Conservation (phyloP, 2,797 vertebrate genomes). For the Lepilemur ruficaudatus region DNA sequence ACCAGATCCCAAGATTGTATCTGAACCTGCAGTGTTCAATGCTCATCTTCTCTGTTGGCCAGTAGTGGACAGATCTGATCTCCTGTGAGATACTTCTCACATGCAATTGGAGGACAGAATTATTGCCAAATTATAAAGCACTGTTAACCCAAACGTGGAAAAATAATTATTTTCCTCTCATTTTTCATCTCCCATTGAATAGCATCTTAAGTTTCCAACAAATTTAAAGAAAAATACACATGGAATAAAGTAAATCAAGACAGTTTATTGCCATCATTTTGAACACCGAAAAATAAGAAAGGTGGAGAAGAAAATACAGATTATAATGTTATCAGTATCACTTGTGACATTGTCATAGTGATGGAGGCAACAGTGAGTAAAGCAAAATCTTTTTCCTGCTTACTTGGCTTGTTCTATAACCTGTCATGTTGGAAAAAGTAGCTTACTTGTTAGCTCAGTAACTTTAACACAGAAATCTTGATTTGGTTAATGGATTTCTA, state of each 20-base stretch:
- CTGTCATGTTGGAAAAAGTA: not conserved
- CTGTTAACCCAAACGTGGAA: not conserved
- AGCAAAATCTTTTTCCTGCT: not conserved
- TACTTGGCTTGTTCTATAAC: not conserved
- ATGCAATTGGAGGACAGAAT: not conserved
- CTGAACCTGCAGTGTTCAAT: not conserved
- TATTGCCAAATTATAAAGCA: not conserved
- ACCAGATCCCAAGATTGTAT: not conserved
- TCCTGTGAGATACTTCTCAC: not conserved
- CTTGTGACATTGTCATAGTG: conserved; percentile 13
- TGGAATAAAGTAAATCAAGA: not conserved
- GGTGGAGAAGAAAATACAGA: not conserved
- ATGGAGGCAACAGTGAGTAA: not conserved
- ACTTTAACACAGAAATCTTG: not conserved
- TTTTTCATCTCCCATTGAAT: not conserved
- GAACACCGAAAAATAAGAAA: not conserved
- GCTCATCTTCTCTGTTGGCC: not conserved
- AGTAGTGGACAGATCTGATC: not conserved
- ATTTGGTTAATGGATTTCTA: not conserved
- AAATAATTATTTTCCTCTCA: not conserved
- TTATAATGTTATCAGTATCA: not conserved
- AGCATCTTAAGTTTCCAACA: not conserved
- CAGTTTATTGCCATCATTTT: not conserved
- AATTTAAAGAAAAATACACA: not conserved
- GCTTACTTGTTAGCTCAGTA: not conserved